Base-by-base conservation (phyloP, 2,888 invertebrate genomes). In the Aphodius granarius region DNA sequence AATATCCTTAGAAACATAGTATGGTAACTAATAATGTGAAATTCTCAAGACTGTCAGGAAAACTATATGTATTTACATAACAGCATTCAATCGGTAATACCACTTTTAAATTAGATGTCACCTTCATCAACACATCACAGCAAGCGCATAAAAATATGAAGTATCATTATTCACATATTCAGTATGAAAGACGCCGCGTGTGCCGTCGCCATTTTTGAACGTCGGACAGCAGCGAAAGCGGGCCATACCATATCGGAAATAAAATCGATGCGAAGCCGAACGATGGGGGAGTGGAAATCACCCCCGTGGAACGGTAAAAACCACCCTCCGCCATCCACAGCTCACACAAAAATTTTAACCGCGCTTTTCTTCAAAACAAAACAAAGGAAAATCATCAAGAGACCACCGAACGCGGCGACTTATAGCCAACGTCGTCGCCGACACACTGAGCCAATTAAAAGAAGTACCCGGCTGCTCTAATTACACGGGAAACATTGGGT, bases 401-500 rank as follows among this genome's bases (percentile, higher is more conserved):
- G 68, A 9, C 68, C 21, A n/a, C 68, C n/a, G 9, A 19, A 68
- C 20, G 68, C 68, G 66, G 64, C 70, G 66, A 43, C 63, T 64
- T 68, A 21, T 72, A 71, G 15, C 75, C 43, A 63, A 66, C 75
- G 70, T 70, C 77, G 77, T 66, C 66, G 71, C 20, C 74, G 73
- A 64, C 62, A 43, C 63, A 75, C 77, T 74, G 73, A 72, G 71
- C 75, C 74, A 77, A 77, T 77, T 77, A 77, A 72, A 66, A 43
- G 72, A 68, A 72, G 72, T 75, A 72, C 68, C 75, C 62, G 43
- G 43, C 43, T 13, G 43, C 43, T 75, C 75, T 77, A 77, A 77
- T 77, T 77, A 77, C 77, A 62, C 21, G 66, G 73, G 80, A 83
- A 82, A 82, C 82, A 81, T 81, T 78, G 78, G 80, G 80, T 81